Base-by-base conservation (phyloP, 2,888 invertebrate genomes). In the Opisthograptis luteolata region DNA sequence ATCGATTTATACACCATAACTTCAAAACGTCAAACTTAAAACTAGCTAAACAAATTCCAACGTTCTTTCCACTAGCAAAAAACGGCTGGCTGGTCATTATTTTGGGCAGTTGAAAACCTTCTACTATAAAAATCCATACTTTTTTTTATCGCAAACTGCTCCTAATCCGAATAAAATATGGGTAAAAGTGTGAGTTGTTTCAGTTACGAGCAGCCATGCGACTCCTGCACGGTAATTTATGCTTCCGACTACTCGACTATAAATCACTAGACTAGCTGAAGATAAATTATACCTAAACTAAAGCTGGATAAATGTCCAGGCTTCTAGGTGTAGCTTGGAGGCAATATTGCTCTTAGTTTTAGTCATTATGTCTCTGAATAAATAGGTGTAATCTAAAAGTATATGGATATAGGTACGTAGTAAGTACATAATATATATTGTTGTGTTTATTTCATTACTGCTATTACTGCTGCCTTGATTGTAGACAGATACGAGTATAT, bases 251-350 rank as follows among this genome's bases (percentile, higher is more conserved):
- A 39, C 22, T 36, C 35, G 28, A 31, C 52, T 46, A 60, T 60
- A 54, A 60, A 58, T 60, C 55, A 55, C 52, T 37, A 27, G 46
- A 30, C 50, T 45, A 44, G 60, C 52, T 25, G 34, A 49, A 58
- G 60, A 60, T 55, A 54, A 54, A 58, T 60, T 43, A 46, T 55
- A 49, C 51, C 50, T 55, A 55, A 39, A 39, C 49, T 30, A 19
- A 31, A 30, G 36, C 47, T 39, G 53, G 53, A 53, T 55, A 50
- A 41, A 45, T 36, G 51, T 25, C 30, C 39, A 22, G 20, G 34
- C 41, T 49, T 41, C 35, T 43, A 45, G 47, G 40, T 43, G 39
- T 28, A 36, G 41, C 6, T 12, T 9, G 14, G 20, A 30, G 35
- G 35, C 40, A 43, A 49, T 42, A 42, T 12, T 12, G 7, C n/a